A percentile compares a stretch with the other conserved stretches of the same genome.
phyloP scores from a whole-genome alignment of 2,113 vertebrate species.

The Crocuta crocuta region DNA sequence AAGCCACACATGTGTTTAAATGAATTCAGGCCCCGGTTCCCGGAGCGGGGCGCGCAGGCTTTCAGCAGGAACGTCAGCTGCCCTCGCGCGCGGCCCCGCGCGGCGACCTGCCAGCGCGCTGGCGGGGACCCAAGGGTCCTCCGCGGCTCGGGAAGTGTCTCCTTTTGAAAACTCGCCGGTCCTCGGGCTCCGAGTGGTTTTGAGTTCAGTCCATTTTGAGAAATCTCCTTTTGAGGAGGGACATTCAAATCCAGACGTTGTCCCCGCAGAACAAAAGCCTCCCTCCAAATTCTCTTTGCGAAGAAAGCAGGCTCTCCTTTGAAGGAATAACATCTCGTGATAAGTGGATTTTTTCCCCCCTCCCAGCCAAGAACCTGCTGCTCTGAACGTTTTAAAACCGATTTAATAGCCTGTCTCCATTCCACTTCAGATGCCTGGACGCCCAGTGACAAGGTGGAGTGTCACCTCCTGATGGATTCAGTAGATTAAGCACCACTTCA shows the following conservation, averaged over 20 bases:
- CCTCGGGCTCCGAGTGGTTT: constrained; percentile 48
- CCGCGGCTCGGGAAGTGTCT: not conserved
- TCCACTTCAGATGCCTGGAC: not conserved
- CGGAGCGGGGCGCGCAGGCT: not conserved
- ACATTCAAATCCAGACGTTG: constrained; percentile 66
- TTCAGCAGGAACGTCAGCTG: not conserved
- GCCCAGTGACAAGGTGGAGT: not conserved
- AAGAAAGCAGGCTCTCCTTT: constrained; percentile 43
- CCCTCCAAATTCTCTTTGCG: constrained; percentile 9
- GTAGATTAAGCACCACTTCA: not conserved
- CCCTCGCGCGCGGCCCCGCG: not conserved
- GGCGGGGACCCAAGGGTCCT: not conserved
- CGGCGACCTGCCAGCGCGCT: fast-evolving
- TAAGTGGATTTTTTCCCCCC: constrained; percentile 32
- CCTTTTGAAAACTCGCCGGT: constrained; percentile 23
- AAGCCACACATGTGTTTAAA: not conserved
- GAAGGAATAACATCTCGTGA: constrained; percentile 38
- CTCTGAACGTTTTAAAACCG: constrained; percentile 26
- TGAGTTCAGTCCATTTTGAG: constrained; percentile 37
- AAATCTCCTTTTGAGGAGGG: constrained; percentile 52
- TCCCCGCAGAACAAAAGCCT: constrained; percentile 54
- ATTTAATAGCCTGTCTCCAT: constrained; percentile 23
- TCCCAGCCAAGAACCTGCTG: constrained; percentile 55
- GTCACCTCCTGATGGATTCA: not conserved
- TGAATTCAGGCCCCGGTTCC: constrained; percentile 32